Conservation (phyloP, 2,797 vertebrate species). For the Chaetophractus vellerosus region DNA sequence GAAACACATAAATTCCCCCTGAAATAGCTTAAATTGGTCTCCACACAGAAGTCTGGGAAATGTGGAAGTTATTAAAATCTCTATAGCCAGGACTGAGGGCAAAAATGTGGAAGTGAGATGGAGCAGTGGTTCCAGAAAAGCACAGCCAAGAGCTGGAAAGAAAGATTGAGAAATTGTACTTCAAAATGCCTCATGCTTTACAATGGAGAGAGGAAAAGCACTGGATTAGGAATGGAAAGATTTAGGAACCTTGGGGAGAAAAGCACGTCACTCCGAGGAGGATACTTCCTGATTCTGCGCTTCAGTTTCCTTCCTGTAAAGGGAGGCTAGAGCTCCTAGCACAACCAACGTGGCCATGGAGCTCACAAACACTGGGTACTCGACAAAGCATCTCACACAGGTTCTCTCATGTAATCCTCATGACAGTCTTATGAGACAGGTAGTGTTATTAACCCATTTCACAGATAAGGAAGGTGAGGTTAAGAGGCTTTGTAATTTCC, state of each 20-base stretch:
- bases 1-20: neutral
- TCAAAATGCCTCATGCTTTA: neutral
- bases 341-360: neutral
- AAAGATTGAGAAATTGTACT: neutral
- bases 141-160: neutral
- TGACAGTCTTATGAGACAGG: neutral
- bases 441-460: neutral
- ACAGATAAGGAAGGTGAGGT: neutral
- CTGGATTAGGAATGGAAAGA: neutral
- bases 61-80: neutral
- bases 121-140: neutral
- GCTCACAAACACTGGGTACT: neutral
- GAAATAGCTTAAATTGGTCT: slow-evolving; percentile 14
- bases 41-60: slow-evolving; percentile 3
- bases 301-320: neutral
- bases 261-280: neutral
- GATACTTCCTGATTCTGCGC: neutral
- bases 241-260: neutral
- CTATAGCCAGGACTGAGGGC: neutral
- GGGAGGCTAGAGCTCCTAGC: neutral
- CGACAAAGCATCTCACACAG: neutral
- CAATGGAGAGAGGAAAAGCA: neutral
- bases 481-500: neutral
- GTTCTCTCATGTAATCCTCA: neutral
- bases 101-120: neutral